Base-by-base conservation (phyloP, 2,113 vertebrate genomes). In the Scolopax mira region DNA sequence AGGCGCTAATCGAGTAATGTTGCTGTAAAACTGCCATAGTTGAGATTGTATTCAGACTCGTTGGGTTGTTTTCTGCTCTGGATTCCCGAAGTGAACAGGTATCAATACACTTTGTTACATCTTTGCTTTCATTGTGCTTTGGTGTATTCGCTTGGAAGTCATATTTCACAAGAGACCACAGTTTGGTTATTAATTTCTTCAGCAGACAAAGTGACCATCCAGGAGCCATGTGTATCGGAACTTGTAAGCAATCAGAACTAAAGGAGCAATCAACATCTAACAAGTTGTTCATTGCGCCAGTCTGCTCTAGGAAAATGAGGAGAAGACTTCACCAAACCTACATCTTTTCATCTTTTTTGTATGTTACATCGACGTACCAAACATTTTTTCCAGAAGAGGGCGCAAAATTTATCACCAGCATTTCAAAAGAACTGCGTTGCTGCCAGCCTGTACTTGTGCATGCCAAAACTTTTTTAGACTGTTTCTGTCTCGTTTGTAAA, bases 351-450 rank as follows among this genome's bases (percentile, higher is more conserved):
- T 31, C 14, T 30, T 44, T 55, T 92, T 18, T n/a, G 11, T 18
- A 14, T 10, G 14, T 42, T 60, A 55, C 27, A 42, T 77, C 39
- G 13, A 33, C 49, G 73, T 91, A 60, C 48, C 94, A 71, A 89
- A 49, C 11, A 30, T 48, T 86, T 91, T 95, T 94, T 93, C 97
- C 97, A 96, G 97, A 75, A 98, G 97, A 90, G 95, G 97, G 98
- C 88, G 58, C 93, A 97, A 88, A 93, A 92, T 93, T 95, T 79
- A 85, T 51, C 78, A 64, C 22, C 23, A 31, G 23, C 13, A 21
- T n/a, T 52, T 41, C 39, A 65, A 71, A 44, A 88, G 41, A 55
- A 61, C 39, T 33, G 15, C 0, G 0, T 52, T 55, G 13, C 74
- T 89, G 18, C 24, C 41, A 37, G 22, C 18, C 49, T 57, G 9